phyloP scores from a whole-genome alignment of 2,888 invertebrate species.

The Drosophila limbata region DNA sequence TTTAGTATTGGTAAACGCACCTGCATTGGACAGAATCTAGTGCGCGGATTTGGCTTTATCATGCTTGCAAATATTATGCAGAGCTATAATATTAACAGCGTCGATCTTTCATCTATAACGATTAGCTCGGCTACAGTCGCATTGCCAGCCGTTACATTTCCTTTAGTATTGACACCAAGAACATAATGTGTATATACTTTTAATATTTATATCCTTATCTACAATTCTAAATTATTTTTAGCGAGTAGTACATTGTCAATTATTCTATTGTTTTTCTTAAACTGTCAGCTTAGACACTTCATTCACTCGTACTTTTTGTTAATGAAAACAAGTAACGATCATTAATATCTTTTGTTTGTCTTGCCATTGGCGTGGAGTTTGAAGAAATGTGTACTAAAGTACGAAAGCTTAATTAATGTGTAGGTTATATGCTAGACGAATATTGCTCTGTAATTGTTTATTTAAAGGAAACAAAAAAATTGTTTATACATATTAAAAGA shows the following conservation, averaged over 20 bases:
- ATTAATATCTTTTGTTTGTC: neutral
- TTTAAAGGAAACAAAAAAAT: neutral
- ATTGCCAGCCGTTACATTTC: conserved; percentile 90
- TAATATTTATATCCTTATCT: neutral
- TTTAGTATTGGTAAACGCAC: conserved; percentile 95
- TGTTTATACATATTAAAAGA: neutral
- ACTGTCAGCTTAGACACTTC: neutral
- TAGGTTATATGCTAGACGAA: neutral
- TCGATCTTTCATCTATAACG: conserved; percentile 86
- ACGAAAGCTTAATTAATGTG: neutral
- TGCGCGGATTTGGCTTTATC: conserved; percentile 91
- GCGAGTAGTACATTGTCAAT: neutral
- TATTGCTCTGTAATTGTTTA: neutral
- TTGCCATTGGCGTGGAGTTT: neutral
- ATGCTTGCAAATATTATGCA: conserved; percentile 90
- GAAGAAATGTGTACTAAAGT: neutral
- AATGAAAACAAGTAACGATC: neutral
- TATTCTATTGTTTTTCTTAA: neutral
- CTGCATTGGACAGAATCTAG: conserved; percentile 93
- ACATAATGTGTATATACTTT: conserved; percentile 13
- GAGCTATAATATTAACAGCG: conserved; percentile 89
- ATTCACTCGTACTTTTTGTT: neutral
- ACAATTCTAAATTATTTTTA: conserved; percentile 26
- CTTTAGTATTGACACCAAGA: conserved; percentile 87
- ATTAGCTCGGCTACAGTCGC: conserved; percentile 90